Conservation (phyloP, 2,797 vertebrate species). For the Valencia hispanica region DNA sequence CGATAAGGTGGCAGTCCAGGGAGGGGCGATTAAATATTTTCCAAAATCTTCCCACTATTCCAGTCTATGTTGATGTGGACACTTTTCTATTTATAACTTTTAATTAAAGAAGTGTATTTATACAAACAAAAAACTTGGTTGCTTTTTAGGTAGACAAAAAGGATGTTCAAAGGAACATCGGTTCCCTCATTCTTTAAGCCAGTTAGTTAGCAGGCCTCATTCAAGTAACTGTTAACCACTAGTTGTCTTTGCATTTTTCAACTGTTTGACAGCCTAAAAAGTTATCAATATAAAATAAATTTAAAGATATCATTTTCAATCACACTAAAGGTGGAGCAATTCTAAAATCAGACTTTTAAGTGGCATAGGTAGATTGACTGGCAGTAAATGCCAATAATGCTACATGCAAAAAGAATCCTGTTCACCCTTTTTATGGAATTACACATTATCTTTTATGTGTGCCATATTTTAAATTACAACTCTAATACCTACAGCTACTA, state of each 20-base stretch:
- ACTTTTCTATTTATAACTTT: not conserved
- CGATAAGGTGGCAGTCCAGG: too few relatives aligned
- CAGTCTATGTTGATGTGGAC: not conserved
- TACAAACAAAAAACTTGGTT: not conserved
- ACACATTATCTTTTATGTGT: not conserved
- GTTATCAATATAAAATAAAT: not conserved
- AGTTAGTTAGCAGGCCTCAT: too few relatives aligned
- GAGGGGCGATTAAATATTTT: constrained; percentile 17
- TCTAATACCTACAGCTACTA: not conserved
- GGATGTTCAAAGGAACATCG: too few relatives aligned
- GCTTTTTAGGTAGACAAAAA: too few relatives aligned
- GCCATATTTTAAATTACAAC: not conserved
- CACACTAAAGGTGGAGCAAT: not conserved
- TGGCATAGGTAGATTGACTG: not conserved
- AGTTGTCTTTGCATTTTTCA: not conserved
- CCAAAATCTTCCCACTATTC: constrained; percentile 15
- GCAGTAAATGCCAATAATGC: not conserved
- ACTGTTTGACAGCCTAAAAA: not conserved
- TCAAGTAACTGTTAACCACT: not conserved
- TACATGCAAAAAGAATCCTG: not conserved
- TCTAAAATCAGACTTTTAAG: not conserved
- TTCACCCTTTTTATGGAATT: not conserved
- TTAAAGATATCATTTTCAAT: not conserved
- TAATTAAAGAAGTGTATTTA: not conserved
- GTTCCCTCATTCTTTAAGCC: too few relatives aligned